A percentile compares a stretch with the other conserved stretches of the same genome.
Conservation (phyloP, 2,797 vertebrate species). For the Microctenopoma steveboyesi region DNA sequence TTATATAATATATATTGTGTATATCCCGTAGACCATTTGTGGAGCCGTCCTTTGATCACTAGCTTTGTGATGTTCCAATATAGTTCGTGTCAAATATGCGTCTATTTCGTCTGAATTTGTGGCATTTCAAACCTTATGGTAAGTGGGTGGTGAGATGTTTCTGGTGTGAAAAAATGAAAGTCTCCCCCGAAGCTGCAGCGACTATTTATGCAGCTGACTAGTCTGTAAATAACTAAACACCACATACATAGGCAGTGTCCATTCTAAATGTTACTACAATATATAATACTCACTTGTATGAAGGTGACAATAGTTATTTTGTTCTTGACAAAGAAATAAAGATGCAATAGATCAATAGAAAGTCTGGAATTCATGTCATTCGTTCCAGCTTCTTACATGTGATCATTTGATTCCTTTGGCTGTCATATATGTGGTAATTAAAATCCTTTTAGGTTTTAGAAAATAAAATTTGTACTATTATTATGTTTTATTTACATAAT, state of each 20-base stretch:
- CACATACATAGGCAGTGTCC: neutral
- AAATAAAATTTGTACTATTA: neutral
- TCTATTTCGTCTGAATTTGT: slow-evolving; percentile 7
- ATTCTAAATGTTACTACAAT: neutral
- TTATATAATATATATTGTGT: neutral
- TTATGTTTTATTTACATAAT: too few species aligned
- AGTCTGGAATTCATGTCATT: neutral
- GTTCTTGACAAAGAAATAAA: neutral
- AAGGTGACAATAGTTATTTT: neutral
- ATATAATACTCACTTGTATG: neutral
- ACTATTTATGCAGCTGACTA: slow-evolving; percentile 19
- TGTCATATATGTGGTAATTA: neutral
- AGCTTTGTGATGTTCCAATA: neutral
- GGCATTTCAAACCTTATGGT: slow-evolving; percentile 10
- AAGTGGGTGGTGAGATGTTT: slow-evolving; percentile 29
- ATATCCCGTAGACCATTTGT: neutral
- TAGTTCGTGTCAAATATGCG: slow-evolving; percentile 20
- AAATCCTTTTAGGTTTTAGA: neutral
- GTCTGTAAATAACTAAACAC: slow-evolving; percentile 17
- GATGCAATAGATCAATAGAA: neutral
- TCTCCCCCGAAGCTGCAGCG: slow-evolving; percentile 6
- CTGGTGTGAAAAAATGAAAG: slow-evolving; percentile 37
- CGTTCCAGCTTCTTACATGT: neutral
- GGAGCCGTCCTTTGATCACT: neutral
- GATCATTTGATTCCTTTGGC: neutral